These are phyloP conservation scores for Liodrosophila aerea DNA, from an alignment of 2,888 invertebrate genomes.

Conservation along the genomic window DNA sequence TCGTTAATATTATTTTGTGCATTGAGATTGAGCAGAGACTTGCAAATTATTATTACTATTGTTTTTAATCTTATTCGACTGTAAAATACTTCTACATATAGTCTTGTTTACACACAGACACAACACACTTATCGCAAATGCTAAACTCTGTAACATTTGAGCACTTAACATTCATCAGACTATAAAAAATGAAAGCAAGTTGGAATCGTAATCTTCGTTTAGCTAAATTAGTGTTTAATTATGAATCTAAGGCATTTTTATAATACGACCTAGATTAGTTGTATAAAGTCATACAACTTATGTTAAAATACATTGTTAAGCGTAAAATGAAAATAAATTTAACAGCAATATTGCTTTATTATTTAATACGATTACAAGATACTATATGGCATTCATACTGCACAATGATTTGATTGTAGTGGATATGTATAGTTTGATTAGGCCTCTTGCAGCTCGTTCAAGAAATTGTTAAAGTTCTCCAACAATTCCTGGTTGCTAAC, in stretches of 20 bases:
- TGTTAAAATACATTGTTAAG: conserved; percentile 79
- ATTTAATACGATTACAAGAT: too few relatives aligned
- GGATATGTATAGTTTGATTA: not conserved
- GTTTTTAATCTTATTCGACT: conserved; percentile 47
- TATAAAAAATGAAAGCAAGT: conserved; percentile 25
- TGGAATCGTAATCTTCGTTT: conserved; percentile 46
- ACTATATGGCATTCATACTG: too few relatives aligned
- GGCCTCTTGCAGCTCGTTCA: too few relatives aligned
- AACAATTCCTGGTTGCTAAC: not conserved
- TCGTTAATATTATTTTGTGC: conserved; percentile 41
- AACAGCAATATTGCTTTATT: conserved; percentile 14
- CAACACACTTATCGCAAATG: too few relatives aligned
- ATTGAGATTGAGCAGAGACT: conserved; percentile 72
- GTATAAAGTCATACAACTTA: conserved; percentile 60
- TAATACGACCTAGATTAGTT: conserved; percentile 59
- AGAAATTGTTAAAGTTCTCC: not conserved
- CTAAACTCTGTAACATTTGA: too few relatives aligned
- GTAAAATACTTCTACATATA: conserved; percentile 52
- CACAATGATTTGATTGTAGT: conserved; percentile 11
- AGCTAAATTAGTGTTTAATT: conserved; percentile 71
- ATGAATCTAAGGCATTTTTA: conserved; percentile 63
- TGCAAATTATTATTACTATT: conserved; percentile 34
- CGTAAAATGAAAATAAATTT: conserved; percentile 30
- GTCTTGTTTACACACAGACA: conserved; percentile 26
- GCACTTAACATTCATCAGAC: conserved; percentile 26